Percentiles rank a stretch among this genome's conserved stretches.
Evolutionary conservation across 2,888 invertebrate genomes (phyloP).

Genomic region (Stomorhina lunata): DNA sequence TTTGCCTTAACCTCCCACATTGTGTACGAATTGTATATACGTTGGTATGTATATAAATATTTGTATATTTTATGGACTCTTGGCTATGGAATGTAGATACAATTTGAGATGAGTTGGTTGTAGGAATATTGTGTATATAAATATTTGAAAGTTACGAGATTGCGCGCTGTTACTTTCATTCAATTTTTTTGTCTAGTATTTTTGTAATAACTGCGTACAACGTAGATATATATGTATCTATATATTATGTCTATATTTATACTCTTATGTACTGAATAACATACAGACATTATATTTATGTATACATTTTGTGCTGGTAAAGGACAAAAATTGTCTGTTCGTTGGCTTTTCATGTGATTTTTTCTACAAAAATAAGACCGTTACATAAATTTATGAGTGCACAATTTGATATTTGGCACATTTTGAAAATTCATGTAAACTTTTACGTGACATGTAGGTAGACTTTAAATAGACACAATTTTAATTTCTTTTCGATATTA

Average conservation of each 20-base stretch:
- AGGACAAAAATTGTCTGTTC: neutral
- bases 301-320: neutral
- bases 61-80: neutral
- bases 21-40: neutral
- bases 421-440: slow-evolving; percentile 13
- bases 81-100: neutral
- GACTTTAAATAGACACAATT: neutral
- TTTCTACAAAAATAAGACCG: slow-evolving; percentile 10
- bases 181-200: slow-evolving; percentile 68
- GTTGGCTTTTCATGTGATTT: slow-evolving; percentile 29
- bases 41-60: neutral
- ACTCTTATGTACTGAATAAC: neutral
- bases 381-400: no score
- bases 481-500: no score
- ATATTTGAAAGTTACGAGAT: slow-evolving; percentile 51
- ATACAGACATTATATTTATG: neutral
- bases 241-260: neutral
- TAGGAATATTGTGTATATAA: neutral
- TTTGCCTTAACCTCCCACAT: neutral
- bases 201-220: slow-evolving; percentile 48
- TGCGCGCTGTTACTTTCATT: slow-evolving; percentile 74
- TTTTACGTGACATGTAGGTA: slow-evolving; percentile 22
- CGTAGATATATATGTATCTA: neutral
- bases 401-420: slow-evolving; percentile 29
- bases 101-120: neutral